Base-by-base conservation (phyloP, 2,888 invertebrate genomes). In the Diadromus collaris region DNA sequence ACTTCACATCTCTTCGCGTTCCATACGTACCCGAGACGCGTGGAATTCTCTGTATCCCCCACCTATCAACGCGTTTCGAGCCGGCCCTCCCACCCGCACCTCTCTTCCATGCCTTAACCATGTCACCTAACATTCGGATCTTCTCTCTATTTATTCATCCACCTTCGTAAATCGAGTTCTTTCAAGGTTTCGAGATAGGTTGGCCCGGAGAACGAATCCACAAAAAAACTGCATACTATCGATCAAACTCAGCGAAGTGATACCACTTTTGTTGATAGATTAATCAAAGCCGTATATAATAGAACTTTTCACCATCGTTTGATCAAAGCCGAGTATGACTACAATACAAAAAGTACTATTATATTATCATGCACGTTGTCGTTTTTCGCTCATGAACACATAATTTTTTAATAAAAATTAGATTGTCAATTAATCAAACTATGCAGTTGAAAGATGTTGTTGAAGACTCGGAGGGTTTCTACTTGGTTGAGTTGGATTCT, bases 111-210 rank as follows among this genome's bases (percentile, higher is more conserved):
- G 19, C 44, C 38, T 48, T 71, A 63, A 61, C 32, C 44, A 29
- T 61, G 44, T 41, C 46, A 41, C 32, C 60, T 13, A 34, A n/a
- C 29, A 73, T 78, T 70, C 27, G 63, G 69, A 70, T 61, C 54
- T 10, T 61, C 54, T 73, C 63, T 65, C 72, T 63, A 78, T 76
- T 79, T 65, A 69, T 68, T 63, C 32, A 69, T 72, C 32, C 46
- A 58, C 54, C 46, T 56, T 48, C 21, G 41, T 34, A 65, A 64
- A 79, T 81, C 60, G 78, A 79, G 68, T 79, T 79, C 61, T 65
- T 64, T 34, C 58, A 29, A 61, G 58, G 38, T 65, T 32, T 44
- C 29, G 68, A 67, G 60, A 72, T 63, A 32, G 71, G 69, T 56
- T 67, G 61, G 61, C 21, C 32, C 16, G 60, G 51, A 21, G 67